Base-by-base conservation (phyloP, 1,140 invertebrate species). In the Macrobrachium nipponense region DNA sequence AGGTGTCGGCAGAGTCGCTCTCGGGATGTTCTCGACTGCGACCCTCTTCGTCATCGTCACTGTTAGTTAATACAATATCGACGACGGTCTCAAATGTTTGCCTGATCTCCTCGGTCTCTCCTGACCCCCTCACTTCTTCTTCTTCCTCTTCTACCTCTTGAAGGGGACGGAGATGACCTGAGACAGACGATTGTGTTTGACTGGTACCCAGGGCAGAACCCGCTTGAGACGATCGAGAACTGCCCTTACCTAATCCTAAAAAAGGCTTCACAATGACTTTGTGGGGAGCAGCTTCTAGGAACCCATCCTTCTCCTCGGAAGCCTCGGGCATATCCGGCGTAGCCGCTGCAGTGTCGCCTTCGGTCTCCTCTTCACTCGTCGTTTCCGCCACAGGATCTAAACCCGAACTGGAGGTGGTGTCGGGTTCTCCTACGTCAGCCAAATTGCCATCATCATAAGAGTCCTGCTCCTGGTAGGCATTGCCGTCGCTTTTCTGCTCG, bases 191-290 rank as follows among this genome's bases (percentile, higher is more conserved):
- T 8, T 60, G 23, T 79, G 76, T 86, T n/a, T 68, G 44, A 78
- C 85, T 36, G 62, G 61, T 72, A 68, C 81, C 79, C 79, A 89
- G 88, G 87, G 82, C 86, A 86, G 84, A 61, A 79, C 86, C 73
- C 75, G 77, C 73, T 43, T 84, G 88, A 87, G 85, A 87, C 81
- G 44, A 62, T 58, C 75, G 79, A 84, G 82, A 73, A 79, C 80
- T 87, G 86, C 82, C 87, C 88, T 87, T 89, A 89, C 88, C 88
- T 89, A 87, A 89, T 81, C 86, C 88, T 89, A 89, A 89, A 89
- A 89, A 89, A 89, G 88, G 87, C 86, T 87, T 80, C 36, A 81
- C 64, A 61, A 68, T 80, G 70, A 80, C 85, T 27, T 66, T 82
- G 70, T 78, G 80, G 72, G 85, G 59, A 17, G 82, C 36, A 61